Conservation (phyloP, 2,113 vertebrate species). For the Mesembrinibis cayennensis region DNA sequence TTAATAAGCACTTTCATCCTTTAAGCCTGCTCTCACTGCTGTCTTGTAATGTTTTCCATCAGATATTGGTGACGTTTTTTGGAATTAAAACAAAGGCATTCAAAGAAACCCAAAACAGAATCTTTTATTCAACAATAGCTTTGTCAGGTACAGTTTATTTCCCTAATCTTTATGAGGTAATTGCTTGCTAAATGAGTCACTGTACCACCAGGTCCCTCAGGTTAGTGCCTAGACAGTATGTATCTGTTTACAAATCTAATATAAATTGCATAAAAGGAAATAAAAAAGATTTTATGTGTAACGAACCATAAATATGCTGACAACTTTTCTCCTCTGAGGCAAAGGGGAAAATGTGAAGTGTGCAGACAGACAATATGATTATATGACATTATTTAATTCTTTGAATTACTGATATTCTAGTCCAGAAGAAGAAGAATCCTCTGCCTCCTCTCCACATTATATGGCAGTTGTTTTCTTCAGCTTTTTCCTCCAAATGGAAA, state of each 20-base stretch:
- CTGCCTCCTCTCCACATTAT: neutral
- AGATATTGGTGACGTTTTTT: neutral
- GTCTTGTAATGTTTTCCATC: neutral
- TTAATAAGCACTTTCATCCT: neutral
- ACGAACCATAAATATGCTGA: neutral
- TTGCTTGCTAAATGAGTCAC: slow-evolving; percentile 61
- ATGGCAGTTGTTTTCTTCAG: neutral
- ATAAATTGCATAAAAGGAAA: slow-evolving; percentile 53
- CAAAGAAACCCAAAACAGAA: neutral
- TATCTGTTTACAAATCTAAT: slow-evolving; percentile 62
- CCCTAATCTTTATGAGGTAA: slow-evolving; percentile 45
- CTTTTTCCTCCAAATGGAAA: neutral
- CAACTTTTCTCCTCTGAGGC: neutral
- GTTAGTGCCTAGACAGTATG: slow-evolving; percentile 33
- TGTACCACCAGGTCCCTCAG: neutral
- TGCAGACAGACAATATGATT: neutral
- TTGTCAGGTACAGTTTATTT: slow-evolving; percentile 48
- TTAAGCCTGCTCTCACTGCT: neutral
- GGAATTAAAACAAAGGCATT: neutral
- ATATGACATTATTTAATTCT: neutral
- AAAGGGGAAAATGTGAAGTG: slow-evolving; percentile 1
- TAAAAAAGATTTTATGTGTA: slow-evolving; percentile 33
- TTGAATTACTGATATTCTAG: neutral
- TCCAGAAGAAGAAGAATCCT: neutral
- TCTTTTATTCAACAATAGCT: neutral